These are phyloP conservation scores for Xenopus borealis DNA, from an alignment of 2,113 vertebrate genomes.

Conservation along the genomic window DNA sequence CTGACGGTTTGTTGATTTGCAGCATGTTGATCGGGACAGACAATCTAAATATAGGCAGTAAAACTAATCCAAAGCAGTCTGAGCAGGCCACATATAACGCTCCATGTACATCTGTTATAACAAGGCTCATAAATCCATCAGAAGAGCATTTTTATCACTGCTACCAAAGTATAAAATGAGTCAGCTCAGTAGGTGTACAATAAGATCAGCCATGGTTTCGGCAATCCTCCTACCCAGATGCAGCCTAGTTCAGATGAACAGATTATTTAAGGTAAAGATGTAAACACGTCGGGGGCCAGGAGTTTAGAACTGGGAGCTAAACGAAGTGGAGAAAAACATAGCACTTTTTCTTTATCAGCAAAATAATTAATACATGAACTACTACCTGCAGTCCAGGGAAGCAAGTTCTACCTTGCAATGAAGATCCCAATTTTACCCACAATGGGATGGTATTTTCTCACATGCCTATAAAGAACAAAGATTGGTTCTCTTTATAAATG, in stretches of 20 bases:
- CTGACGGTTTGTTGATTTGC: conserved; percentile 6
- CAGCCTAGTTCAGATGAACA: not conserved
- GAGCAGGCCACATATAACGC: conserved; percentile 7
- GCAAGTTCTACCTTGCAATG: too few relatives aligned
- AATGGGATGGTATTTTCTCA: too few relatives aligned
- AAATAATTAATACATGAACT: too few relatives aligned
- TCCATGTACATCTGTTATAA: conserved; percentile 7
- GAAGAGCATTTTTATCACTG: not conserved
- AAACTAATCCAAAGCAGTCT: conserved; percentile 21
- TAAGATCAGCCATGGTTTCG: conserved; percentile 7
- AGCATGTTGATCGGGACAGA: conserved; percentile 9
- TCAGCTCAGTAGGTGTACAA: conserved; percentile 1
- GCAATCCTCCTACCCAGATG: not conserved
- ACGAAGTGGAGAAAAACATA: too few relatives aligned
- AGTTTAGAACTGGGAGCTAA: too few relatives aligned
- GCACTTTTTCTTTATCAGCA: too few relatives aligned
- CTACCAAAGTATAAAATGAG: conserved; percentile 3
- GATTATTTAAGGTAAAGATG: not conserved
- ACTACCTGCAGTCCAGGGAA: too few relatives aligned
- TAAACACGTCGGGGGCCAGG: not conserved
- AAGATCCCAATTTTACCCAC: too few relatives aligned
- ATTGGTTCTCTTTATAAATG: too few relatives aligned
- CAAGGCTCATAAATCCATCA: conserved; percentile 31
- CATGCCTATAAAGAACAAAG: too few relatives aligned
- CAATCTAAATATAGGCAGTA: conserved; percentile 33